Base-by-base conservation (phyloP, 2,888 invertebrate species). In the Chloromyia formosa region DNA sequence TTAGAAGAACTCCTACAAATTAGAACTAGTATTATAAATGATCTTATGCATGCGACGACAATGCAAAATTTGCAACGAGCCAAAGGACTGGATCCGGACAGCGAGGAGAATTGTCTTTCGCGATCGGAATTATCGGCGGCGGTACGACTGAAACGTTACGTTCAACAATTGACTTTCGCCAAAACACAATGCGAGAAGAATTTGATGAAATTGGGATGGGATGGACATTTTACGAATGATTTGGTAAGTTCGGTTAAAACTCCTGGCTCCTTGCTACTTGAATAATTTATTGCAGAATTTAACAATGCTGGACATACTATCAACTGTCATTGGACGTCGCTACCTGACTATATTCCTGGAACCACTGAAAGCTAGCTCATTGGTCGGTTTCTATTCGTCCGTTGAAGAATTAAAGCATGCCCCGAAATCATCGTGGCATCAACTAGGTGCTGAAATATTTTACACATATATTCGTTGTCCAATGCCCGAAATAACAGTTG, bases 11-110 rank as follows among this genome's bases (percentile, higher is more conserved):
- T 96, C 58, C 93, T 94, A 82, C 90, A 93, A 82, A 92, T 95
- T 83, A 89, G 94, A 89, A 93, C 85, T 80, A 94, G 94, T 80
- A 94, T 96, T 79, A 93, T 96, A 4, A 94, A 93, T 60, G 96
- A 96, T 87, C 92, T 96, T 80, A 95, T 96, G 93, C 95, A 96
- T 88, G 95, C 95, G 0, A 95, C 96, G 16, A 94, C 95, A 0
- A 89, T 95, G 78, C 94, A 95, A 86, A 96, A 95, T 82, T 88
- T 96, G 76, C 95, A 95, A 85, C 89, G 94, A 80, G 92, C 94
- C 5, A 93, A 94, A 86, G 81, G 83, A 9, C 77, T 84, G 9
- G 84, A 85, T 81, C 84, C 85, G 0, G 84, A 85, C 73, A 81
- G 86, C 35, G 84, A 85, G 20, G 85, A 85, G 74, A 87, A 87